phyloP scores from a whole-genome alignment of 2,888 invertebrate genomes.

The Tipula unca region DNA sequence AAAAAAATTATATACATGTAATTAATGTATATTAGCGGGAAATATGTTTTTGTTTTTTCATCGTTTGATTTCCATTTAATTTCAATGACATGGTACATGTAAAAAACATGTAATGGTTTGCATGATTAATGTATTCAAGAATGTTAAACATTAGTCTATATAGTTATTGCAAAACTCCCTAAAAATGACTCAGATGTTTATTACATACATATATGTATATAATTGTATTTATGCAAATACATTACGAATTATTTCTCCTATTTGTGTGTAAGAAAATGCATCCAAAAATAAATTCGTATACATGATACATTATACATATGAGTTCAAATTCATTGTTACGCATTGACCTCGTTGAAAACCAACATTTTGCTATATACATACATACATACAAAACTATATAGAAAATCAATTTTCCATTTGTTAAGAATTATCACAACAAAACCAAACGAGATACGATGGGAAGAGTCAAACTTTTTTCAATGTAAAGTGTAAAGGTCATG shows the following conservation, averaged over 20 bases:
- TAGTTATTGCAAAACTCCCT: not conserved
- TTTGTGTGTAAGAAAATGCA: not conserved
- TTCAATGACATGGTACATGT: not conserved
- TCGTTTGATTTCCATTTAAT: not conserved
- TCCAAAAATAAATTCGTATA: not conserved
- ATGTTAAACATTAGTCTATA: not conserved
- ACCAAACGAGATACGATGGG: not conserved
- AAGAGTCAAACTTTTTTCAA: not conserved
- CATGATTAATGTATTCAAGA: not conserved
- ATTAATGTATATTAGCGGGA: not conserved
- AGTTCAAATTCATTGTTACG: not conserved
- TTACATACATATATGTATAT: not conserved
- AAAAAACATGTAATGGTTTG: not conserved
- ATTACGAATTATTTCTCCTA: not conserved
- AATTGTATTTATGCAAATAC: not conserved
- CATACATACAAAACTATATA: not conserved
- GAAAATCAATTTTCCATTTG: not conserved
- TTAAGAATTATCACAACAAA: not conserved
- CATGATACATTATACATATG: not conserved
- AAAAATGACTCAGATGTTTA: not conserved
- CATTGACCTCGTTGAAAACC: not conserved
- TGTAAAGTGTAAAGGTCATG: not conserved
- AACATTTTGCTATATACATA: not conserved
- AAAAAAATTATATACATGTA: not conserved
- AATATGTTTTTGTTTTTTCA: not conserved